These are phyloP conservation scores for Anhinga rufa DNA, from an alignment of 2,113 vertebrate species.

Conservation along the genomic window DNA sequence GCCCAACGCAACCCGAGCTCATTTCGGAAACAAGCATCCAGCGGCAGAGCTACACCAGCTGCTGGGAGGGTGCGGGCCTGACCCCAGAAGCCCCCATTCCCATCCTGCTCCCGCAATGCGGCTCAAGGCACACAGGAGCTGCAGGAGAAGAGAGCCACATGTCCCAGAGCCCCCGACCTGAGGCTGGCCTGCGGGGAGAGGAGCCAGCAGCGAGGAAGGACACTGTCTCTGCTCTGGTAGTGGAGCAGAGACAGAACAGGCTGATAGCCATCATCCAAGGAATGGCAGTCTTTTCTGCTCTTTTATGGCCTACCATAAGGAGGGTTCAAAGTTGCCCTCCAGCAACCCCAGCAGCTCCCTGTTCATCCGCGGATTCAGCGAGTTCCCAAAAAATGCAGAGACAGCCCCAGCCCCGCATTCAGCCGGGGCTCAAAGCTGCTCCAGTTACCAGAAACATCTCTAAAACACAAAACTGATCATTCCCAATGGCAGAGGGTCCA, in stretches of 20 bases:
- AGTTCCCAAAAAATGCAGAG: background rate
- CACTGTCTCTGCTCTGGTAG: fast-evolving
- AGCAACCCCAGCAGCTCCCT: background rate
- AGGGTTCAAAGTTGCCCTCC: background rate
- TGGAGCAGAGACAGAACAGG: background rate
- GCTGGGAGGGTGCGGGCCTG: background rate
- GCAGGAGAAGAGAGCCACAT: background rate
- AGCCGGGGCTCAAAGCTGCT: background rate
- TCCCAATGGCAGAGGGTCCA: slow-evolving; percentile 29
- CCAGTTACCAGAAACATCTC: slow-evolving; percentile 32
- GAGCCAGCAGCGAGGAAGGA: background rate
- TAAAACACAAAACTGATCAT: background rate
- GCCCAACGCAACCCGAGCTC: fast-evolving
- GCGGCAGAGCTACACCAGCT: background rate
- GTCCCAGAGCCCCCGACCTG: fast-evolving
- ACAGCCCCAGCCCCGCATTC: background rate
- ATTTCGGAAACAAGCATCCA: background rate
- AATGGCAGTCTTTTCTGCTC: background rate
- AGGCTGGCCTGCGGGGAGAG: background rate
- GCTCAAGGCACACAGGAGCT: background rate
- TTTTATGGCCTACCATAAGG: background rate
- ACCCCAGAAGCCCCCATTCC: background rate
- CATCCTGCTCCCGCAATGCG: background rate
- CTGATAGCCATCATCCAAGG: background rate
- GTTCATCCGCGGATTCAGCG: background rate